These are phyloP conservation scores for Melopsittacus undulatus DNA, from an alignment of 2,797 vertebrate species.

Conservation along the genomic window DNA sequence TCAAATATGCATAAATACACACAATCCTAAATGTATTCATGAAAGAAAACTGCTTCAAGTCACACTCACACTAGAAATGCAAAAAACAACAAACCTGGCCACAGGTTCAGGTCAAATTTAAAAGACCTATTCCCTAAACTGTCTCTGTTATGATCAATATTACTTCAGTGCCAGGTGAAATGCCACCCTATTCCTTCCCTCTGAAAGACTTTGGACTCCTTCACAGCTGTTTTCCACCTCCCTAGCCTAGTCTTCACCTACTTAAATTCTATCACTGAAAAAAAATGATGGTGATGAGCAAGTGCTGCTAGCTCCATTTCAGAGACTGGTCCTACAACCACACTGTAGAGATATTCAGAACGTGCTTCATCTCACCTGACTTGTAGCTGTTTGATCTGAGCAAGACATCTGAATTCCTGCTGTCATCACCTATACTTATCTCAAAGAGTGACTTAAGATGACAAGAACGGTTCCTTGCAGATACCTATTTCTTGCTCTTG, in stretches of 20 bases:
- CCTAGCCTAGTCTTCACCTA: background rate
- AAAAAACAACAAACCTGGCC: background rate
- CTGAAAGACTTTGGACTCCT: background rate
- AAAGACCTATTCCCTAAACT: background rate
- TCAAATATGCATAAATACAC: background rate
- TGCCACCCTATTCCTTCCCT: background rate
- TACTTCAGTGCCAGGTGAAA: background rate
- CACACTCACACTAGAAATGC: background rate
- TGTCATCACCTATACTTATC: background rate
- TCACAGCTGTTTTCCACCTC: background rate
- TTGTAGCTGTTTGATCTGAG: background rate
- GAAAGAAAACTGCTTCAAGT: background rate
- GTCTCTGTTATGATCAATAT: background rate
- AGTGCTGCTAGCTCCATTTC: background rate
- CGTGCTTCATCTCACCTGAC: background rate
- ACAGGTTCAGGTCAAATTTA: background rate
- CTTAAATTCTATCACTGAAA: background rate
- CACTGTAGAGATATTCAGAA: background rate
- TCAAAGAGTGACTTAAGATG: background rate
- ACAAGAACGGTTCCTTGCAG: background rate
- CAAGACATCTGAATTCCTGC: background rate
- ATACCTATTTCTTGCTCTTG: background rate
- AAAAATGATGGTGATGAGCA: background rate
- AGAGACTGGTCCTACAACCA: background rate
- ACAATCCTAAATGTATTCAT: background rate